phyloP scores from a whole-genome alignment of 2,888 invertebrate genomes.

The Danaus chrysippus region DNA sequence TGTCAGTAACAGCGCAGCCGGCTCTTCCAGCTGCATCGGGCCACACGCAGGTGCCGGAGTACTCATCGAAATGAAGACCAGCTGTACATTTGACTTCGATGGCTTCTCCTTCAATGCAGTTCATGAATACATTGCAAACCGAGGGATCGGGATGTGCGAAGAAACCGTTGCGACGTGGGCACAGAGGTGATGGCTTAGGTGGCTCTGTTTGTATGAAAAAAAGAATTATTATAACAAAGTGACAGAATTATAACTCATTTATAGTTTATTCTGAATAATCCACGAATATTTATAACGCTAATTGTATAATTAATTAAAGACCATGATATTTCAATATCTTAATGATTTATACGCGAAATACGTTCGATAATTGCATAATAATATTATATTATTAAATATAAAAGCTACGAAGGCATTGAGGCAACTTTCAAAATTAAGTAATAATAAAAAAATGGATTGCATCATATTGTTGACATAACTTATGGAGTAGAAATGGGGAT shows the following conservation, averaged over 20 bases:
- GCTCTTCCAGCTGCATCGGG: slow-evolving; percentile 88
- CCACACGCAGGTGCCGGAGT: slow-evolving; percentile 94
- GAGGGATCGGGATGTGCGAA: slow-evolving; percentile 92
- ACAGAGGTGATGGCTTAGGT: slow-evolving; percentile 83
- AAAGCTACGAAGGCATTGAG: slow-evolving; percentile 37
- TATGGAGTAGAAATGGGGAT: slow-evolving; percentile 37
- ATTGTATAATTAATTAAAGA: too few species aligned
- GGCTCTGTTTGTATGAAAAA: slow-evolving; percentile 79
- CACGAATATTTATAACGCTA: too few species aligned
- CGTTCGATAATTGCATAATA: slow-evolving; percentile 7
- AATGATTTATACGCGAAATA: neutral
- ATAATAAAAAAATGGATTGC: slow-evolving; percentile 34
- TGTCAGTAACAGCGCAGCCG: slow-evolving; percentile 81
- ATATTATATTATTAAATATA: slow-evolving; percentile 26
- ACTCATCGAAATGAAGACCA: slow-evolving; percentile 94
- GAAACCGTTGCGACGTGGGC: slow-evolving; percentile 93
- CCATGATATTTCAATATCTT: too few species aligned
- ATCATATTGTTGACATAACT: slow-evolving; percentile 33
- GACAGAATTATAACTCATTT: neutral
- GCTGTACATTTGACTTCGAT: slow-evolving; percentile 90
- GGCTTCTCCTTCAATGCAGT: slow-evolving; percentile 92
- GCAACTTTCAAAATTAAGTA: slow-evolving; percentile 42
- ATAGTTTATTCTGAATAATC: neutral
- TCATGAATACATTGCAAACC: slow-evolving; percentile 91
- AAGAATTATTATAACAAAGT: neutral